Conservation (phyloP, 2,888 invertebrate genomes). For the Cremastobaeus sp. region DNA sequence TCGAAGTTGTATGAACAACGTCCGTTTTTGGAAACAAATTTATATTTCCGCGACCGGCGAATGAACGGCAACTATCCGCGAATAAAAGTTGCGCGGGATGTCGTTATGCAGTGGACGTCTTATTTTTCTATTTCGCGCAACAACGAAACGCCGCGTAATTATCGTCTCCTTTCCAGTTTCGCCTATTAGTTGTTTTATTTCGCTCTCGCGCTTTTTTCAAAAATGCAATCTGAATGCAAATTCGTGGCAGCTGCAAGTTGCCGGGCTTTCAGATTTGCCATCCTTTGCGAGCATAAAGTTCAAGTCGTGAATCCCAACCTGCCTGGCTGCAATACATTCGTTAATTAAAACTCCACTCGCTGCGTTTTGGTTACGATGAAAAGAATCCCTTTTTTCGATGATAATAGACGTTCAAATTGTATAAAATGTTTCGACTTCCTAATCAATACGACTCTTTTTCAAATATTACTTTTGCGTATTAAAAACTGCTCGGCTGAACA, state of each 20-base stretch:
- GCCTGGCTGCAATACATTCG: slow-evolving; percentile 71
- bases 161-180: not conserved
- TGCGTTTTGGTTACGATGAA: slow-evolving; percentile 66
- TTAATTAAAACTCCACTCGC: slow-evolving; percentile 75
- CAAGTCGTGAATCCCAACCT: slow-evolving; percentile 64
- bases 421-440: slow-evolving; percentile 42
- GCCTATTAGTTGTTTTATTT: slow-evolving; percentile 22
- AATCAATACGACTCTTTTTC: slow-evolving; percentile 30
- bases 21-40: not conserved
- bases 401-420: slow-evolving; percentile 43
- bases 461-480: slow-evolving; percentile 2
- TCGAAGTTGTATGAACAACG: too few relatives aligned
- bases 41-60: not conserved
- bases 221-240: slow-evolving; percentile 77
- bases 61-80: not conserved
- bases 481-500: slow-evolving; percentile 3
- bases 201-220: slow-evolving; percentile 56
- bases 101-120: not conserved
- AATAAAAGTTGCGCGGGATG: not conserved
- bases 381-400: slow-evolving; percentile 67
- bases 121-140: not conserved
- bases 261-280: slow-evolving; percentile 69
- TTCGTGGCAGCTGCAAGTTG: slow-evolving; percentile 73
- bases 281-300: slow-evolving; percentile 62
- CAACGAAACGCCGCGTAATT: not conserved